Evolutionary conservation across 2,888 invertebrate species (phyloP).

Genomic region (Monopis laevigella): DNA sequence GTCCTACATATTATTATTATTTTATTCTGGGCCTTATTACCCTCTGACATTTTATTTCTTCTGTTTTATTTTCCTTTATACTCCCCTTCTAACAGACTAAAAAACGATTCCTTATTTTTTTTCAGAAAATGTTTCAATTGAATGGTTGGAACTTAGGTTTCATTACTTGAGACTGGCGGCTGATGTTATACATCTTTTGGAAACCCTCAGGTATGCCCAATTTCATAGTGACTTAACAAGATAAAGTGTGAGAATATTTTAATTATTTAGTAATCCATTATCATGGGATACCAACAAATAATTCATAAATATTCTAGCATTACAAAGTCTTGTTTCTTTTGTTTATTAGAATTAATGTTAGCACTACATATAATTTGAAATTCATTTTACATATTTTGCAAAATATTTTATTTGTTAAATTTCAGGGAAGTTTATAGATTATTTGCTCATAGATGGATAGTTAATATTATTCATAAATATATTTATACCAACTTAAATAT

Average conservation of each 20-base stretch:
- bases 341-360: not conserved
- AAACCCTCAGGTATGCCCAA: constrained; percentile 66
- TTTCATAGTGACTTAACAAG: not conserved
- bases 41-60: too few species aligned
- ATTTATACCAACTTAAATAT: too few species aligned
- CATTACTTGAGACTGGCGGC: constrained; percentile 75
- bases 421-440: too few species aligned
- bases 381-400: not conserved
- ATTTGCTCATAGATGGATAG: too few species aligned
- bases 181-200: constrained; percentile 75
- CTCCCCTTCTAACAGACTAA: too few species aligned
- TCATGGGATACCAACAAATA: too few species aligned
- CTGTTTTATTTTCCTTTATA: too few species aligned
- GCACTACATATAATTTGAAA: not conserved
- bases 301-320: too few species aligned
- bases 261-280: constrained; percentile 29
- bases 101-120: constrained; percentile 22
- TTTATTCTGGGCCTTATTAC: too few species aligned
- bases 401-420: not conserved
- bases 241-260: not conserved
- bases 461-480: too few species aligned
- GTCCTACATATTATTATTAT: too few species aligned
- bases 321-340: too few species aligned
- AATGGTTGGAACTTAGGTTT: constrained; percentile 84
- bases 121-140: constrained; percentile 75